phyloP scores from a whole-genome alignment of 1,140 invertebrate genomes.

The Aphelenchoides avenae region DNA sequence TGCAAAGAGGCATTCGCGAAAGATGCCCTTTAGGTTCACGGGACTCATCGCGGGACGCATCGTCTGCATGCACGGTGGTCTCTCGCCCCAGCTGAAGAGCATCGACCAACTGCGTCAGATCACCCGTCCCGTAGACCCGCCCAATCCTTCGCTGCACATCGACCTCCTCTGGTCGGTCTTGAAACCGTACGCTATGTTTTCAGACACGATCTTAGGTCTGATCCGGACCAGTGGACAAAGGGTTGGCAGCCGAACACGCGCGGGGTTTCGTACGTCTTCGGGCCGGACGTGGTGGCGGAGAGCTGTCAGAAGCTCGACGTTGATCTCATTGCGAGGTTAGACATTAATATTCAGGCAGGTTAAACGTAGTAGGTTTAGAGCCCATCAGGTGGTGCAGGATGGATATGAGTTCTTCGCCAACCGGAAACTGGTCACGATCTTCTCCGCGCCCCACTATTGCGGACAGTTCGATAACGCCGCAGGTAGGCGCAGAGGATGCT shows the following conservation, averaged over 20 bases:
- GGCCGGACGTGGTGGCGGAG: conserved; percentile 33
- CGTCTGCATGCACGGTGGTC: conserved; percentile 77
- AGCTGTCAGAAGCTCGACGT: conserved; percentile 34
- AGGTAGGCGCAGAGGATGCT: conserved; percentile 88
- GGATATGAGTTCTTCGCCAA: conserved; percentile 99
- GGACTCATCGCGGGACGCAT: conserved; percentile 80
- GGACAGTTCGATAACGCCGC: no score
- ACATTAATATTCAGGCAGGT: conserved; percentile 69
- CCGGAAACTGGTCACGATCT: conserved; percentile 73
- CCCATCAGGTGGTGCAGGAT: conserved; percentile 66
- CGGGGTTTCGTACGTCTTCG: conserved; percentile 61
- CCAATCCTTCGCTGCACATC: conserved; percentile 66
- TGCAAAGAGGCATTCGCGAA: conserved; percentile 87
- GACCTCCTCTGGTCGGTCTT: conserved; percentile 66
- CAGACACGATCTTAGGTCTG: no score
- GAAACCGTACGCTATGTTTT: conserved; percentile 65
- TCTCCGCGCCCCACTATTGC: no score
- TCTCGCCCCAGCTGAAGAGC: conserved; percentile 64
- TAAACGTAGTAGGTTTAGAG: not conserved
- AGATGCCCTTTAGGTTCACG: conserved; percentile 94
- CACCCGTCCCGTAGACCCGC: conserved; percentile 64
- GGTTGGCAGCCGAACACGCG: conserved; percentile 66
- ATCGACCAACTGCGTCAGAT: conserved; percentile 65
- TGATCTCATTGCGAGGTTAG: conserved; percentile 44
- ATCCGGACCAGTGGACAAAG: conserved; percentile 68